phyloP scores from a whole-genome alignment of 2,113 vertebrate species.

The Aspiorhynchus laticeps region DNA sequence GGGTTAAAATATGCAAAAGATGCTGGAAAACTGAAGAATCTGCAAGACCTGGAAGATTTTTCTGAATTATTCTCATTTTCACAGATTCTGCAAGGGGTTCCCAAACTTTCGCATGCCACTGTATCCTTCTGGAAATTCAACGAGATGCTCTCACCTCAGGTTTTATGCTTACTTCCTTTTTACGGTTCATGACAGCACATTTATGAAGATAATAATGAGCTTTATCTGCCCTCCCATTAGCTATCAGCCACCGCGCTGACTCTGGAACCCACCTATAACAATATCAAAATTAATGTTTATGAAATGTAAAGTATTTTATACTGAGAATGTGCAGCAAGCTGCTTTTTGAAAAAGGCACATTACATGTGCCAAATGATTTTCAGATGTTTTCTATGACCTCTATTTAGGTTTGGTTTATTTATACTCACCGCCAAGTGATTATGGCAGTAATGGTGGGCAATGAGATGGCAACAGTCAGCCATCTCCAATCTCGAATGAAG shows the following conservation, averaged over 20 bases:
- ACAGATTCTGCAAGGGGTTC: too few species aligned
- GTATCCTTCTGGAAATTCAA: background rate
- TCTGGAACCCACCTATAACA: slow-evolving; percentile 87
- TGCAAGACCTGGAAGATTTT: too few species aligned
- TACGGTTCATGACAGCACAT: slow-evolving; percentile 82
- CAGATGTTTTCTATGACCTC: background rate
- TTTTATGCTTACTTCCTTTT: slow-evolving; percentile 65
- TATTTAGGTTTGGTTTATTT: background rate
- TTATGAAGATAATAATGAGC: slow-evolving; percentile 80
- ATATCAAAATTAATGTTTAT: background rate
- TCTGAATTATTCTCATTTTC: too few species aligned
- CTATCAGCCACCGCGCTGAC: slow-evolving; percentile 90
- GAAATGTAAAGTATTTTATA: background rate
- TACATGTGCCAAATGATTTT: background rate
- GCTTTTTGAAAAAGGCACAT: background rate
- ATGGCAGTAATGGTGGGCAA: slow-evolving; percentile 68
- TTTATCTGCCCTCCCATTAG: slow-evolving; percentile 78
- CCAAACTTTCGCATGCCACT: too few species aligned
- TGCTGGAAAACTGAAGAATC: too few species aligned
- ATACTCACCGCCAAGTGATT: slow-evolving; percentile 72
- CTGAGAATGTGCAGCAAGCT: background rate
- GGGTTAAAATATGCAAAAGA: too few species aligned
- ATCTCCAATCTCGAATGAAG: slow-evolving; percentile 74
- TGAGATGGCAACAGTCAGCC: slow-evolving; percentile 67
- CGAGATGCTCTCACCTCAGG: slow-evolving; percentile 72